Evolutionary conservation across 2,113 vertebrate genomes (phyloP), one percentile per base, ranked within the genome.

Genomic region (Theristicus caerulescens): DNA sequence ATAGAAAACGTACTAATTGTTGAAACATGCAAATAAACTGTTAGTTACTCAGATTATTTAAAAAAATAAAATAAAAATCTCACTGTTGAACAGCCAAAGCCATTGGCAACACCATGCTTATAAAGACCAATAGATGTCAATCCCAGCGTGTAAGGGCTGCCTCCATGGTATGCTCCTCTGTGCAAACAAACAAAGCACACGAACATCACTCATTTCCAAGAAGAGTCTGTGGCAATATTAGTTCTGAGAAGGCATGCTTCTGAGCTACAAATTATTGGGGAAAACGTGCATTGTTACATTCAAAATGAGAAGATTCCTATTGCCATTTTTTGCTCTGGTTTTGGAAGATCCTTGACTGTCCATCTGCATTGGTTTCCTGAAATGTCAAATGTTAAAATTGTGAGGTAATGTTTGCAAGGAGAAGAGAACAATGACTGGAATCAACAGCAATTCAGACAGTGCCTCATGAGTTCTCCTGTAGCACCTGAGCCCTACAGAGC

Each of bases 121-220:
- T 98, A 99, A 19, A 15, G 7, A 27, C 97, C 84, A 51, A 99
- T 76, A 16, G 98, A 98, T 16, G 99, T 99, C 90, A 99, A 93
- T 47, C 98, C 99, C 91, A 99, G 95, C 0, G 98, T 67, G 51
- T 97, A 98, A 32, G 98, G 97, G 86, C 98, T 99, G 65, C 98
- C 96, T 72, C 99, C 99, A 1, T 99, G 99, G 96, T 99, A 99
- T 6, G 98, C 98, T 34, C 99, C 99, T 93, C 99, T 99, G 97
- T 42, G 55, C 57, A 95, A 98, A 94, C 13, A 95, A 64, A 86
- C 15, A 70, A 93, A 87, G 71, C 11, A 94, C 11, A 78, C 16
- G n/a, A 83, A 86, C 25, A 65, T 70, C 31, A 54, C 16, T 93
- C 38, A 89, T 67, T 94, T 93, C 61, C n/a, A 76, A 46, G 57